A percentile compares a stretch with the other conserved stretches of the same genome.
Evolutionary conservation across 2,797 vertebrate genomes (phyloP).

Genomic region (Pelodytes ibericus): DNA sequence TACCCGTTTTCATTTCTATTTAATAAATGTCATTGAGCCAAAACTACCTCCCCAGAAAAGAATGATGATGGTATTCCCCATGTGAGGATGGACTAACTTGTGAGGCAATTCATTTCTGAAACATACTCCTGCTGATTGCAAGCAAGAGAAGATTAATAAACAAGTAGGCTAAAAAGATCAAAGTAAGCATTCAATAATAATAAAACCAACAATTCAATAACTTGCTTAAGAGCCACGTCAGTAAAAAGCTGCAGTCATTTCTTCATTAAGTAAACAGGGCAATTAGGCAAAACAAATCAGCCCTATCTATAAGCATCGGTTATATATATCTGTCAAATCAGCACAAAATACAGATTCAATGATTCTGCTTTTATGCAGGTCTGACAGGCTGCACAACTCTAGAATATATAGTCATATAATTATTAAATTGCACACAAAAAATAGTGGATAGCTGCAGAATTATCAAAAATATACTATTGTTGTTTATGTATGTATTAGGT

Average conservation of each 20-base stretch:
- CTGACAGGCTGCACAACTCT: not conserved
- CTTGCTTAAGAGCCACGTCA: constrained; percentile 16
- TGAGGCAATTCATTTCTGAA: not conserved
- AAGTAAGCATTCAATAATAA: constrained; percentile 19
- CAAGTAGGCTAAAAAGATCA: not conserved
- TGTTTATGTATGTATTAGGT: no score
- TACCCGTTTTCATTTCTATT: no score
- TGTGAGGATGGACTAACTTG: not conserved
- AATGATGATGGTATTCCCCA: not conserved
- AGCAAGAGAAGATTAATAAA: not conserved
- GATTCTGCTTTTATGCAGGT: not conserved
- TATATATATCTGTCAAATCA: constrained; percentile 18
- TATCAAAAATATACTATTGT: no score
- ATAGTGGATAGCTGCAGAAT: no score
- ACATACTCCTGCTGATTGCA: not conserved
- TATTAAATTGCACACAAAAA: no score
- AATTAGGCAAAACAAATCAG: constrained; percentile 23
- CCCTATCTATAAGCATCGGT: constrained; percentile 33
- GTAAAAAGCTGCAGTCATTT: constrained; percentile 28
- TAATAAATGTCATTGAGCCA: not conserved
- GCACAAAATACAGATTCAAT: constrained; percentile 4
- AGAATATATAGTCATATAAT: no score
- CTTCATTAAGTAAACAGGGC: constrained; percentile 33
- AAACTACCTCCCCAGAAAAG: not conserved
- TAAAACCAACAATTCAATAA: constrained; percentile 34